These are phyloP conservation scores for Drosophila albomicans DNA, from an alignment of 1,140 invertebrate species.

Conservation along the genomic window DNA sequence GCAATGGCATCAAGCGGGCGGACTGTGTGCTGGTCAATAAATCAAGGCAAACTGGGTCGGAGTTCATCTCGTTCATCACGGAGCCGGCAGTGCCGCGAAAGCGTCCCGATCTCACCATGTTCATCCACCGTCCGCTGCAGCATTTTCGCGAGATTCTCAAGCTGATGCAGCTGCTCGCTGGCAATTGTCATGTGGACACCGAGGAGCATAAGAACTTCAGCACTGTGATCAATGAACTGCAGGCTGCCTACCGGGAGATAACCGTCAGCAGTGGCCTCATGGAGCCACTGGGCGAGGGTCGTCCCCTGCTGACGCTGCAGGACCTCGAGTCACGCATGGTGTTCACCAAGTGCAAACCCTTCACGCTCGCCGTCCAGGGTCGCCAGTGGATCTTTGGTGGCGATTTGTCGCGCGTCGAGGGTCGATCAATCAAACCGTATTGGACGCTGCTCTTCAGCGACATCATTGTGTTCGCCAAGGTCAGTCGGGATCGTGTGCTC, in stretches of 20 bases:
- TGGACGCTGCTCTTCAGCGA: slow-evolving; percentile 94
- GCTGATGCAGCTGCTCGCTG: slow-evolving; percentile 85
- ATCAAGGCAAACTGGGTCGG: slow-evolving; percentile 87
- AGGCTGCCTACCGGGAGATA: slow-evolving; percentile 91
- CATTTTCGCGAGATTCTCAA: slow-evolving; percentile 89
- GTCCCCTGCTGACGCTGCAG: slow-evolving; percentile 91
- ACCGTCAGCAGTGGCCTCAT: slow-evolving; percentile 92
- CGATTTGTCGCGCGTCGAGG: slow-evolving; percentile 92
- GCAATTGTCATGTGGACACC: slow-evolving; percentile 82
- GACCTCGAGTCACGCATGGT: slow-evolving; percentile 93
- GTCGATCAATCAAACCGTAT: slow-evolving; percentile 91
- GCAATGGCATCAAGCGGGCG: slow-evolving; percentile 92
- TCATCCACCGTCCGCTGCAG: slow-evolving; percentile 92
- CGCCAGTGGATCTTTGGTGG: slow-evolving; percentile 95
- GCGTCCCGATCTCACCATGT: slow-evolving; percentile 92
- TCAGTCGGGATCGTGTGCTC: slow-evolving; percentile 92
- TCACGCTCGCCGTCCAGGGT: slow-evolving; percentile 91
- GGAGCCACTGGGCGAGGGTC: slow-evolving; percentile 92
- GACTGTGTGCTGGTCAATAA: slow-evolving; percentile 91
- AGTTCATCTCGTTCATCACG: slow-evolving; percentile 90
- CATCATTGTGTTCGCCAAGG: slow-evolving; percentile 92
- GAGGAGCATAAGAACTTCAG: slow-evolving; percentile 84
- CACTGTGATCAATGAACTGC: slow-evolving; percentile 80
- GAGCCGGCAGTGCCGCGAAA: slow-evolving; percentile 91
- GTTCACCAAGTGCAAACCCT: slow-evolving; percentile 95